Conservation (phyloP, 1,140 invertebrate genomes). For the Sweltsa coloradensis region DNA sequence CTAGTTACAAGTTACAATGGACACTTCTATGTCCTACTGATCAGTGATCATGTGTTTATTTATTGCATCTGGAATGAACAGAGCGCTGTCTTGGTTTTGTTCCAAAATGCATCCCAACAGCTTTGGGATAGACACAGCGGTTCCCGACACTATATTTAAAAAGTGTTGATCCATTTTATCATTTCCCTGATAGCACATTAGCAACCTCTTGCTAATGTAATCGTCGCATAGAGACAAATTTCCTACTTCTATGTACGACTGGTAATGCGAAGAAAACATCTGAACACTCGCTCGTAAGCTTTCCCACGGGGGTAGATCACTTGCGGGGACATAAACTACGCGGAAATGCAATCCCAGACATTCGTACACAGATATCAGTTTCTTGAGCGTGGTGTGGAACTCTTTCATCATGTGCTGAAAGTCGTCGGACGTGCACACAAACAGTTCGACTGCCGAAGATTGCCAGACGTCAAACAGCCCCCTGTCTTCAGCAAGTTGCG, state of each 20-base stretch:
- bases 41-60: too few species aligned
- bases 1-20: too few species aligned
- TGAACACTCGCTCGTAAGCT: constrained; percentile 45
- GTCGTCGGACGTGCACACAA: constrained; percentile 34
- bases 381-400: constrained; percentile 33
- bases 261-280: constrained; percentile 45
- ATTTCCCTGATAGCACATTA: constrained; percentile 39
- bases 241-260: constrained; percentile 49
- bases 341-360: constrained; percentile 45
- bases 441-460: constrained; percentile 41
- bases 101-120: constrained; percentile 50
- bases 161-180: constrained; percentile 35
- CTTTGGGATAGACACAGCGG: constrained; percentile 46
- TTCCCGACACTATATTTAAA: constrained; percentile 45
- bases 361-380: constrained; percentile 37
- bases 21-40: too few species aligned
- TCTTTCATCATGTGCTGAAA: constrained; percentile 30
- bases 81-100: constrained; percentile 3
- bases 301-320: constrained; percentile 41
- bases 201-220: constrained; percentile 53
- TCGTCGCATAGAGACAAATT: constrained; percentile 45
- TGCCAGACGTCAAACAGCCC: constrained; percentile 49
- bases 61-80: neutral
- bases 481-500: constrained; percentile 18
- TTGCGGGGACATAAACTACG: constrained; percentile 38